Percentiles rank a stretch among this genome's conserved stretches.
These are phyloP conservation scores for Apolygus lucorum DNA, from an alignment of 1,140 invertebrate species.

Conservation along the genomic window DNA sequence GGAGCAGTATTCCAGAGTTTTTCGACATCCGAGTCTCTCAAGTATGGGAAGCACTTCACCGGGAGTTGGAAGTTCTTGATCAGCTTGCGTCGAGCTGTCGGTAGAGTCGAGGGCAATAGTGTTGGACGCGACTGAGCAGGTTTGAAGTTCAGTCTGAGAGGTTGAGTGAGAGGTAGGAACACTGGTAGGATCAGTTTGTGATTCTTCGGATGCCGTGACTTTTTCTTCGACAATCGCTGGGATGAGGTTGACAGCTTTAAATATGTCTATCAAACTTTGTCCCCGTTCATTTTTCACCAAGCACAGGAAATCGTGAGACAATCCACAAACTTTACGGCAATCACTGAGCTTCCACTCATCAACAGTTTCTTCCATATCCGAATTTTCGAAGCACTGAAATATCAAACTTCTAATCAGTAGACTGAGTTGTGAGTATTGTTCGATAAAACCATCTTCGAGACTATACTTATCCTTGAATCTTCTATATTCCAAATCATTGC, in stretches of 20 bases:
- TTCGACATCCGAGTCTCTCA: neutral
- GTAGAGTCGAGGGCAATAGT: neutral
- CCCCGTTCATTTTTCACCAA: neutral
- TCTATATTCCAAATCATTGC: neutral
- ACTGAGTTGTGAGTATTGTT: neutral
- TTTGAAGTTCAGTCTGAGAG: neutral
- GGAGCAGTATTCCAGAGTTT: neutral
- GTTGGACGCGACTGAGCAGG: neutral
- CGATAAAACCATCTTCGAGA: neutral
- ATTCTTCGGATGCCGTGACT: neutral
- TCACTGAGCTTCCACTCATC: neutral
- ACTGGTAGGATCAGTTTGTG: neutral
- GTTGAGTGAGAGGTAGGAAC: no score
- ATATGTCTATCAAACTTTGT: neutral
- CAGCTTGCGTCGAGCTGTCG: neutral
- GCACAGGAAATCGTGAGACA: neutral
- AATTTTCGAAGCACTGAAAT: neutral
- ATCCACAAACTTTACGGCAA: neutral
- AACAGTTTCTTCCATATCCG: neutral
- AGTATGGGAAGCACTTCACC: neutral
- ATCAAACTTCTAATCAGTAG: neutral
- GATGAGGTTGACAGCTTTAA: neutral
- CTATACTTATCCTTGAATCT: neutral
- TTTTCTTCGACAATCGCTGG: neutral
- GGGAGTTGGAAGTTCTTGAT: neutral